Evolutionary conservation across 2,888 invertebrate species (phyloP).

Genomic region (Hydriomena furcata): DNA sequence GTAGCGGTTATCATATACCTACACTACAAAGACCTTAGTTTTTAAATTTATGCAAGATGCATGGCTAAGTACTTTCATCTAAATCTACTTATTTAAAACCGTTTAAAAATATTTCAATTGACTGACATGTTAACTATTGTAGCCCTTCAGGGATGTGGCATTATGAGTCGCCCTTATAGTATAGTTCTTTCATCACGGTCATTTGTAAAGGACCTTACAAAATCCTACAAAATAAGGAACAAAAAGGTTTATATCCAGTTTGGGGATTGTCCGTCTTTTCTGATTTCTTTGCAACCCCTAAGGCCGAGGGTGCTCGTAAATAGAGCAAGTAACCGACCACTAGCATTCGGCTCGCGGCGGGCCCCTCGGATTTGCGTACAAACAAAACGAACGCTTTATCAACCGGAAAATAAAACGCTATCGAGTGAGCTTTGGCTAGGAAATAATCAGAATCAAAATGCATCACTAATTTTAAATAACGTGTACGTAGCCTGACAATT

Average conservation of each 20-base stretch:
- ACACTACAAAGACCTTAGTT: background rate
- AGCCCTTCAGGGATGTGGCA: background rate
- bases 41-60: too few relatives aligned
- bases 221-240: background rate
- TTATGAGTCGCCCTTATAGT: background rate
- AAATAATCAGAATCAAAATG: slow-evolving; percentile 35
- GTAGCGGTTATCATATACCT: background rate
- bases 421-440: slow-evolving; percentile 43
- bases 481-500: too few relatives aligned
- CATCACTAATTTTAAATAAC: slow-evolving; percentile 13
- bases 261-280: slow-evolving; percentile 8
- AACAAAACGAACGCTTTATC: slow-evolving; percentile 72
- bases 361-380: slow-evolving; percentile 71
- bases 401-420: slow-evolving; percentile 62
- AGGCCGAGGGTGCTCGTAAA: slow-evolving; percentile 64
- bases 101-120: too few relatives aligned
- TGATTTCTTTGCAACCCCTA: slow-evolving; percentile 6
- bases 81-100: too few relatives aligned
- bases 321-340: slow-evolving; percentile 69
- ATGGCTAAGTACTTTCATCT: too few relatives aligned
- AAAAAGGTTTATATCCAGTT: background rate
- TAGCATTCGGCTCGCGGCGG: slow-evolving; percentile 56
- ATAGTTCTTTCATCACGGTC: background rate
- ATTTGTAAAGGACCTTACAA: background rate
- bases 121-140: too few relatives aligned